phyloP scores from a whole-genome alignment of 2,888 invertebrate species.

The Andrena bicolor region DNA sequence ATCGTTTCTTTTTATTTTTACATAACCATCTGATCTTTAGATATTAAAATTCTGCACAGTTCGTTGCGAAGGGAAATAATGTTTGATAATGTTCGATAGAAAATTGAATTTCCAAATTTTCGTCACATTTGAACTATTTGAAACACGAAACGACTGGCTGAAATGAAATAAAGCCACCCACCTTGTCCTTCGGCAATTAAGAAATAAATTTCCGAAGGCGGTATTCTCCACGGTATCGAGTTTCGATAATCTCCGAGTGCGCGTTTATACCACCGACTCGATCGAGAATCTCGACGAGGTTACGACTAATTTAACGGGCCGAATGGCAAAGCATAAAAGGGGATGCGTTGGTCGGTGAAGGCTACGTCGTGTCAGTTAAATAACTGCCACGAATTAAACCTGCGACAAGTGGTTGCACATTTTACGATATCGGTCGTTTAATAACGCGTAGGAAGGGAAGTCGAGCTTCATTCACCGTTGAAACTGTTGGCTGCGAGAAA shows the following conservation, averaged over 20 bases:
- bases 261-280: slow-evolving; percentile 10
- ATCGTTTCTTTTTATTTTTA: neutral
- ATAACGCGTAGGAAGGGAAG: slow-evolving; percentile 9
- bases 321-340: slow-evolving; percentile 4
- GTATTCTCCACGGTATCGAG: slow-evolving; percentile 2
- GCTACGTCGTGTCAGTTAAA: slow-evolving; percentile 19
- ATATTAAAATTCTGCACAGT: too few species aligned
- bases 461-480: neutral
- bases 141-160: neutral
- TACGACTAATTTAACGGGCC: slow-evolving; percentile 35
- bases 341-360: neutral
- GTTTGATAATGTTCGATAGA: too few species aligned
- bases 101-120: too few species aligned
- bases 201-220: neutral
- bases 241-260: neutral
- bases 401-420: slow-evolving; percentile 25
- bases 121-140: neutral
- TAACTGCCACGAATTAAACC: slow-evolving; percentile 18
- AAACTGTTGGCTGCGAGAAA: slow-evolving; percentile 15
- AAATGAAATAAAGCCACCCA: neutral
- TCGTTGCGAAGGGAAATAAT: too few species aligned
- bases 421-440: slow-evolving; percentile 23
- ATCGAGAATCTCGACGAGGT: slow-evolving; percentile 18
- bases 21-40: too few species aligned
- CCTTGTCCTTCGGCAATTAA: neutral